Evolutionary conservation across 1,140 invertebrate species (phyloP), one percentile per base, ranked within the genome.

Genomic region (Drosophila pseudoobscura): DNA sequence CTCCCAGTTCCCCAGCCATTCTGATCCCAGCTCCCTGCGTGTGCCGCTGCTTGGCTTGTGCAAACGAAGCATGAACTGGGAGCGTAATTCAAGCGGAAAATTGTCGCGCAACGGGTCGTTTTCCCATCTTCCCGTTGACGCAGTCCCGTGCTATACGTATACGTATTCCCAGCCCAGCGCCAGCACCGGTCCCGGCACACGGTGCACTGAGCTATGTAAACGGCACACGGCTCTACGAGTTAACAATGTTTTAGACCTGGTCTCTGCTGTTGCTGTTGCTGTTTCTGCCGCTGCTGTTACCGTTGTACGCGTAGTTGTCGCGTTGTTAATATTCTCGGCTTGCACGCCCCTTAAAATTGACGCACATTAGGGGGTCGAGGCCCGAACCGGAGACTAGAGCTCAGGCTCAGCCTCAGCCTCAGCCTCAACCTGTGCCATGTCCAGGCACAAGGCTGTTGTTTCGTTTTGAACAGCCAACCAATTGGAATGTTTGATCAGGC

Each of bases 41-140:
- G 31, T 31, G 31, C 31, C 31, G 31, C 44, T 56, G 71, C 63
- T 58, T 65, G 60, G 70, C 59, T 56, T 83, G 83, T 76, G 71
- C 79, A 88, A 87, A 88, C 83, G 83, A 87, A 87, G 83, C 83
- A 87, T 87, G 83, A 87, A 87, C 83, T 71, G 83, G 83, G 83
- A 88, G 83, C 79, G 84, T 87, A 87, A 87, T 87, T 87, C 83
- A 87, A 88, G 83, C 83, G 84, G 83, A 87, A 87, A 87, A 87
- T 87, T 87, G 83, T 88, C 83, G 83, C 83, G 83, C 80, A 88
- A 87, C 78, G 83, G 75, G 80, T 83, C 78, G 65, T 87, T 71
- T 87, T 52, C 65, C 29, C 51, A 68, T 60, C 79, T 74, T 55
- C 64, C 58, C 60, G 24, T 29, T 51, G 58, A 55, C 55, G 35